phyloP scores from a whole-genome alignment of 2,888 invertebrate species.

The Caenorhabditis angaria region DNA sequence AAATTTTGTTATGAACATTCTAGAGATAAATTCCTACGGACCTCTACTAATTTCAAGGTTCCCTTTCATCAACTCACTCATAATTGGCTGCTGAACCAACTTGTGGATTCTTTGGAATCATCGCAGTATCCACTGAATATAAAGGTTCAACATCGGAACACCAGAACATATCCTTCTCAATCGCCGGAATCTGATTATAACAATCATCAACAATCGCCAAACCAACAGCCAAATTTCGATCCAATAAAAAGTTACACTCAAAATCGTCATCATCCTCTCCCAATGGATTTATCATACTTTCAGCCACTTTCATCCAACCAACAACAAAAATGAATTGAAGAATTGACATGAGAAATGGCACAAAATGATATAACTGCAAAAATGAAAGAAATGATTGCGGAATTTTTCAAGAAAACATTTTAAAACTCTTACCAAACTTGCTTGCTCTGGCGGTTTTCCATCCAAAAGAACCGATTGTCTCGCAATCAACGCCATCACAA shows the following conservation, averaged over 20 bases:
- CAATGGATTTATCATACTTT: conserved; percentile 66
- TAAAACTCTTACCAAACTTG: conserved; percentile 41
- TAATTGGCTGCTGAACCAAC: conserved; percentile 55
- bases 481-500: conserved; percentile 63
- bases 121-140: conserved; percentile 57
- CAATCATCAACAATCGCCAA: conserved; percentile 56
- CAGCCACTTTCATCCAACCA: conserved; percentile 70
- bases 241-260: conserved; percentile 60
- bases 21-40: no score
- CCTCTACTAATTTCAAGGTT: no score
- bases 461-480: conserved; percentile 62
- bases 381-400: no score
- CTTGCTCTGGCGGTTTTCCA: conserved; percentile 42
- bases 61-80: conserved; percentile 38
- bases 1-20: no score
- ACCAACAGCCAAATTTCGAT: conserved; percentile 56
- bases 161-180: conserved; percentile 57
- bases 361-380: no score
- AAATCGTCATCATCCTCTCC: conserved; percentile 69
- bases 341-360: conserved; percentile 66
- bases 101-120: conserved; percentile 56
- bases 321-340: conserved; percentile 66
- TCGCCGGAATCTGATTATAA: conserved; percentile 49
- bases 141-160: conserved; percentile 46
- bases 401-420: no score